Base-by-base conservation (phyloP, 2,797 vertebrate genomes). In the Sorex maritimensis region DNA sequence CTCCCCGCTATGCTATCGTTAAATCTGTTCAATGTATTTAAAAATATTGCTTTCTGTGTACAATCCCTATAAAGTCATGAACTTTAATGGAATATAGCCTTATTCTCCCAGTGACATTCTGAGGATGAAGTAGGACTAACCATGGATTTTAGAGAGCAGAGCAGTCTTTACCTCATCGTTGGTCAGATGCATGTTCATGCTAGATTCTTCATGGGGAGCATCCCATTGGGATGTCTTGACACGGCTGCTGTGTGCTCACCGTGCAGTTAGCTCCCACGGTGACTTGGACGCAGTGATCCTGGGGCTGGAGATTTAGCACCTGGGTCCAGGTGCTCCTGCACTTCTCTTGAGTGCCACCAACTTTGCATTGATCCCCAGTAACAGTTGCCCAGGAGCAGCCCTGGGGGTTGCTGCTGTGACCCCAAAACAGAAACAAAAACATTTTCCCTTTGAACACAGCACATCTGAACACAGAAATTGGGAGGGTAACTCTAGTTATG, bases 211-310 rank as follows among this genome's bases (percentile, higher is more conserved):
- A 92, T 67, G 13, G 34, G 67, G 68, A 58, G 73, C 67, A 78
- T 65, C 61, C 3, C 90, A 82, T 94, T 78, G n/a, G 8, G 34
- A 10, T 74, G 49, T n/a, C 24, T 65, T 65, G 2, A 7, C 19
- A 68, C 28, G n/a, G 8, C 38, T 19, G n/a, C 34, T 93, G 12
- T 44, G 77, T 69, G 77, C 14, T 90, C 72, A 90, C 2, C 65
- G 19, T n/a, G 44, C 44, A 84, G 6, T n/a, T 67, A 91, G 44
- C 0, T 49, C 4, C 9, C 75, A 80, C 74, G 5, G 23, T 58
- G 0, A 67, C 82, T 52, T 58, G 87, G 55, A n/a, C 63, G 84
- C 73, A 91, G 55, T 90, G 73, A 55, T 73, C 92, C 93, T 89
- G 26, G 52, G 1, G 13, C 52, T 55, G 52, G 52, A 55, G 52